Evolutionary conservation across 1,140 invertebrate species (phyloP).

Genomic region (Tenebrio molitor): DNA sequence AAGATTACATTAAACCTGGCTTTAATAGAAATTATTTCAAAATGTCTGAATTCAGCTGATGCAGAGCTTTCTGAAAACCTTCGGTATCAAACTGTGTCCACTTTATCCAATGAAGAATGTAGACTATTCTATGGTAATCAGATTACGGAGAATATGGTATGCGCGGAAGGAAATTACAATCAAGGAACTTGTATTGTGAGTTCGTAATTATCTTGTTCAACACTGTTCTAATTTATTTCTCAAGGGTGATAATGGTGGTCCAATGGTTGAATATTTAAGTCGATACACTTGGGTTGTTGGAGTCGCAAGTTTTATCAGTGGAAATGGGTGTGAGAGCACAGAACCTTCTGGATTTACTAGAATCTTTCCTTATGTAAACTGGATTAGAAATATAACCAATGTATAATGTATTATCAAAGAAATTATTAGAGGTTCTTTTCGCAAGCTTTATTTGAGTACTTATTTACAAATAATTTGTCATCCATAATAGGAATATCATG

Average conservation of each 20-base stretch:
- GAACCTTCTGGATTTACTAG: no score
- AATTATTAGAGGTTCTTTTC: no score
- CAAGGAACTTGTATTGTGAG: neutral
- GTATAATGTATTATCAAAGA: no score
- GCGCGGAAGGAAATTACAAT: neutral
- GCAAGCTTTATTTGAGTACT: no score
- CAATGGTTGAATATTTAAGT: neutral
- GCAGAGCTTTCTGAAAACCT: neutral
- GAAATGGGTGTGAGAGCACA: no score
- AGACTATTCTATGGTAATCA: neutral
- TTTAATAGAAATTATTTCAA: neutral
- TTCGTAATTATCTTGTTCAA: neutral
- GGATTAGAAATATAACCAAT: no score
- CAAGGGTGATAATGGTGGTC: neutral
- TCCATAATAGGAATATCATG: no score
- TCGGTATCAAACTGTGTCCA: neutral
- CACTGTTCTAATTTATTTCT: neutral
- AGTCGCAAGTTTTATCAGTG: neutral
- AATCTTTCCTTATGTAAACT: no score
- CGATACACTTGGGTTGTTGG: neutral
- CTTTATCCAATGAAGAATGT: neutral
- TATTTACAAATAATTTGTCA: no score
- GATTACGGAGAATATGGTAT: neutral
- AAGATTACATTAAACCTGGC: no score
- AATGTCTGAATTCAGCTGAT: neutral